Percentiles rank a stretch among this genome's conserved stretches.
Conservation (phyloP, 2,888 invertebrate genomes). For the Agriotes lineatus region DNA sequence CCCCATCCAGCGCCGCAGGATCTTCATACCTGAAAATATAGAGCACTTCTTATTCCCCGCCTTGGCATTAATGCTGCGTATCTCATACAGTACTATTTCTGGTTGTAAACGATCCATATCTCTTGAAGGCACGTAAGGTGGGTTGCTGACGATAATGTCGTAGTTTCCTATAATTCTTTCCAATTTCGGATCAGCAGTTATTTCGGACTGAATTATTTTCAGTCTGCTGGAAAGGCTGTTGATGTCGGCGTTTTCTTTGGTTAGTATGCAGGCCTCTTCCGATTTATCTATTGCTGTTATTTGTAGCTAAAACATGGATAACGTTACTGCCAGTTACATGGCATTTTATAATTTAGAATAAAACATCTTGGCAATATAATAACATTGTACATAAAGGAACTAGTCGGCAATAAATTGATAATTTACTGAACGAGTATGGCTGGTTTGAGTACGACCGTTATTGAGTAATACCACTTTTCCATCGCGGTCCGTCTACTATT, state of each 20-base stretch:
- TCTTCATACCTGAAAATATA: conserved; percentile 73
- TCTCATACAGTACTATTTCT: conserved; percentile 71
- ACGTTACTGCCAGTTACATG: too few species aligned
- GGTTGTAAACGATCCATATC: conserved; percentile 70
- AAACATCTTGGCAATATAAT: not conserved
- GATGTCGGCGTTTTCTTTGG: conserved; percentile 69
- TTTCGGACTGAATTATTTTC: conserved; percentile 66
- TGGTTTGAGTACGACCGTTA: too few species aligned
- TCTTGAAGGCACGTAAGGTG: conserved; percentile 74
- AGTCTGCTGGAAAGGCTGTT: conserved; percentile 67
- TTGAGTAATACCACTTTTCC: too few species aligned
- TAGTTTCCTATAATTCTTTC: conserved; percentile 63
- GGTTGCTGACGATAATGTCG: conserved; percentile 78
- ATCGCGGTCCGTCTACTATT: too few species aligned
- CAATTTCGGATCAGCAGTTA: conserved; percentile 60
- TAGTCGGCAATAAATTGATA: too few species aligned
- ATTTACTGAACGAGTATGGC: too few species aligned
- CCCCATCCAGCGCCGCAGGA: conserved; percentile 74
- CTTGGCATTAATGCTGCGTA: not conserved
- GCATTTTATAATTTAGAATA: not conserved
- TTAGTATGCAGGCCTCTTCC: conserved; percentile 70
- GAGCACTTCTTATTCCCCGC: not conserved
- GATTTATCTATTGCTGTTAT: conserved; percentile 72
- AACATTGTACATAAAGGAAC: too few species aligned
- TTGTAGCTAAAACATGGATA: conserved; percentile 62